Conservation (phyloP, 2,113 vertebrate genomes). For the Xyliphius kryptos region DNA sequence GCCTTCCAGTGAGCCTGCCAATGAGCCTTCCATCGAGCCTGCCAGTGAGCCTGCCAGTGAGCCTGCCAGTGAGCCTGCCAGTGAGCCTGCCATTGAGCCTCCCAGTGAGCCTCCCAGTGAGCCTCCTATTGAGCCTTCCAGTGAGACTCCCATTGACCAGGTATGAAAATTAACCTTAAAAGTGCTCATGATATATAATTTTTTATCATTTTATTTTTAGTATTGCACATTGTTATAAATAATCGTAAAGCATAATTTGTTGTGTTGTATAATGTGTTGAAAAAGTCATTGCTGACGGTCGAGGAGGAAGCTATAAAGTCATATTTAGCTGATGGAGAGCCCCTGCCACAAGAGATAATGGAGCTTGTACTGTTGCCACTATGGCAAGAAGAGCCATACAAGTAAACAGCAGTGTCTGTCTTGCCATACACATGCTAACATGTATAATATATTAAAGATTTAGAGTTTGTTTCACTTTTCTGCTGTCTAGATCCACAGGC, state of each 20-base stretch:
- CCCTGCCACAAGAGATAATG: slow-evolving; percentile 70
- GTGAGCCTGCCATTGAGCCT: too few relatives aligned
- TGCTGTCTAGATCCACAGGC: slow-evolving; percentile 74
- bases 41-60: too few relatives aligned
- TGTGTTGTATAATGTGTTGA: slow-evolving; percentile 23
- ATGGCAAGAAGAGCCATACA: slow-evolving; percentile 87
- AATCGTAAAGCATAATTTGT: not conserved
- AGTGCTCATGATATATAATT: too few relatives aligned
- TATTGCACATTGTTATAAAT: too few relatives aligned
- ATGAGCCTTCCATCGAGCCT: too few relatives aligned
- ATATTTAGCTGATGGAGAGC: slow-evolving; percentile 63
- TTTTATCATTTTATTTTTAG: too few relatives aligned
- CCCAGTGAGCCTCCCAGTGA: too few relatives aligned
- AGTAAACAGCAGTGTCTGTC: slow-evolving; percentile 48
- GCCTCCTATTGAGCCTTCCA: too few relatives aligned
- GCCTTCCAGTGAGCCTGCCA: too few relatives aligned
- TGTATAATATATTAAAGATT: not conserved
- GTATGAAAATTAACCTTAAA: too few relatives aligned
- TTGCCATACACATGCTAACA: not conserved
- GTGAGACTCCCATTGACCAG: too few relatives aligned
- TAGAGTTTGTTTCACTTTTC: not conserved
- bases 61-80: too few relatives aligned
- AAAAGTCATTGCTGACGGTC: slow-evolving; percentile 63
- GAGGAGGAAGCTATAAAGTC: slow-evolving; percentile 78
- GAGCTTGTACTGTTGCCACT: slow-evolving; percentile 71